Evolutionary conservation across 1,140 invertebrate species (phyloP).

Genomic region (Diachasma alloeum): DNA sequence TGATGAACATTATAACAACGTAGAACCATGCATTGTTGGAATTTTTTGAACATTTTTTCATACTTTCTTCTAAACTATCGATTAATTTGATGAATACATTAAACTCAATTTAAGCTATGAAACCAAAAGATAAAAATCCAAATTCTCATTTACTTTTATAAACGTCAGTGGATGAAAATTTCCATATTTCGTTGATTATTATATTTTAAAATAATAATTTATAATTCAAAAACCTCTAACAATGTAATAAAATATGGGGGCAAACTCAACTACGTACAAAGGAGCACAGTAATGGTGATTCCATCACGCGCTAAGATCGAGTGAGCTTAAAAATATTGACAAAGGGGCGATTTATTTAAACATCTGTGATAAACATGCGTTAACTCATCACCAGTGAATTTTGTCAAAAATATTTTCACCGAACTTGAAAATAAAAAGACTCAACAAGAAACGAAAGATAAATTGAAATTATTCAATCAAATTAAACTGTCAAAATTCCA

Average conservation of each 20-base stretch:
- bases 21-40: not conserved
- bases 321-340: conserved; percentile 41
- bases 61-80: too few relatives aligned
- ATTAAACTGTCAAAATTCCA: not conserved
- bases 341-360: conserved; percentile 49
- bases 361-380: conserved; percentile 61
- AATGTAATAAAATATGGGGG: not conserved
- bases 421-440: conserved; percentile 25
- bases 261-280: not conserved
- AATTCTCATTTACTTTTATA: not conserved
- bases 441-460: conserved; percentile 1
- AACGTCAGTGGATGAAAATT: not conserved
- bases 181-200: not conserved
- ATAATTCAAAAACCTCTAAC: not conserved
- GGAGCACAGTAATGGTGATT: conserved; percentile 14
- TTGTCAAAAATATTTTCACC: not conserved
- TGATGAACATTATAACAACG: conserved; percentile 20
- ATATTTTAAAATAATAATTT: not conserved
- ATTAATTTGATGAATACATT: too few relatives aligned
- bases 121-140: not conserved
- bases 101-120: not conserved
- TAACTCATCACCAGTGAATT: not conserved
- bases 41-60: not conserved
- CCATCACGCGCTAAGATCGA: conserved; percentile 33
- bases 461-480: not conserved